Evolutionary conservation across 92 coral and sea anemone species (phyloP), one percentile per base, ranked within the genome.

Genomic region (Phymanthus crucifer): DNA sequence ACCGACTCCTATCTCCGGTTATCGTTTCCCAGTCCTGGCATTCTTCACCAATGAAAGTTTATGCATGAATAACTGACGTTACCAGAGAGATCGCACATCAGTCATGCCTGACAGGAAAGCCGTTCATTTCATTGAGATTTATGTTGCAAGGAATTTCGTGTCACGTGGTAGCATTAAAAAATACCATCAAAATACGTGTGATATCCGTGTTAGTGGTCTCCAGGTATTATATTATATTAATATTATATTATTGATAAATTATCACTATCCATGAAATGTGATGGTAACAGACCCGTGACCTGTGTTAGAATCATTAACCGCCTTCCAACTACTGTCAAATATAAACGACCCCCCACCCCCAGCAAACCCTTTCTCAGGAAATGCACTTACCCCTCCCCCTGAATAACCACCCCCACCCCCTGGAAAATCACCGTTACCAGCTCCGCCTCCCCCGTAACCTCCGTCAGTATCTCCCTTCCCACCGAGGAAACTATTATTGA

Each of bases 401-500:
- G 93, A 86, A 70, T 78, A 89, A 75, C 93, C 90, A 74, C 93
- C 93, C 50, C 93, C 90, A 6, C 93, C 93, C 74, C 93, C 90
- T 32, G 85, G 85, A 35, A 77, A 89, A 21, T 3, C 0, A 2
- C 68, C 37, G 11, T 45, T 57, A 36, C 74, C 86, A 27, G 87
- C 90, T 23, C 93, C 93, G 16, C 93, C 93, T 46, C 93, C 86
- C 40, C 86, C 93, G 12, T 82, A 89, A 5, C 93, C 93, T 0
- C 93, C 93, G 31, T 19, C 38, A 1, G 74, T 82, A 67, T 76
- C 68, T 1, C 90, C 93, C 1, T 26, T 35, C 6, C 93, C 93
- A 27, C 93, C 93, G 26, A 86, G 40, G 6, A 84, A 85, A 47
- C 80, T 73, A 38, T 52, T 48, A 9, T 17, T 14, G 21, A 3